These are phyloP conservation scores for Bombus pyrosoma DNA, from an alignment of 1,140 invertebrate species.

Conservation along the genomic window DNA sequence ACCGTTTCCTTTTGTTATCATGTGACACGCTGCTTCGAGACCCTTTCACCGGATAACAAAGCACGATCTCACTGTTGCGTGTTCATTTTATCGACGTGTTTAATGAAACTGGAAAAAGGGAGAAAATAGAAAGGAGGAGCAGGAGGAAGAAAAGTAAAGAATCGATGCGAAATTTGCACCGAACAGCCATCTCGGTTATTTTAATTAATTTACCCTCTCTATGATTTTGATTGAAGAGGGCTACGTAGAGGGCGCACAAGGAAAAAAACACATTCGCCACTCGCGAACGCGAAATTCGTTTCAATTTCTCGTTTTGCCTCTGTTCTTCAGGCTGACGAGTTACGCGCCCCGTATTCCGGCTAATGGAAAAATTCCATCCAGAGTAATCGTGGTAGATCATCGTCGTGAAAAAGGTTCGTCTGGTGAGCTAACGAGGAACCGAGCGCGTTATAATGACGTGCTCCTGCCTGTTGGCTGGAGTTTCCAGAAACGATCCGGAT, in stretches of 20 bases:
- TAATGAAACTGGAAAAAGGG: not conserved
- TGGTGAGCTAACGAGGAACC: constrained; percentile 58
- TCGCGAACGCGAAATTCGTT: constrained; percentile 14
- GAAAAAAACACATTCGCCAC: not conserved
- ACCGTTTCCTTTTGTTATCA: constrained; percentile 59
- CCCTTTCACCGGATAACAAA: constrained; percentile 51
- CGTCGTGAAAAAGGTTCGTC: constrained; percentile 46
- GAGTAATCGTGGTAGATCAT: constrained; percentile 46
- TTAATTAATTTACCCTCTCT: constrained; percentile 26
- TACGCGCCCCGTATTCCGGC: constrained; percentile 6
- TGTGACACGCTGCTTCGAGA: constrained; percentile 25
- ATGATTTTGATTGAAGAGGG: not conserved
- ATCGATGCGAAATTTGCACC: constrained; percentile 4
- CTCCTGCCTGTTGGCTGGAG: constrained; percentile 42
- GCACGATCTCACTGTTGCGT: constrained; percentile 31
- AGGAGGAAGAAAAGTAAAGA: not conserved
- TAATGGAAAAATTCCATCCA: constrained; percentile 53
- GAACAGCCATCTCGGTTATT: constrained; percentile 22
- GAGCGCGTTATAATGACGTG: constrained; percentile 65
- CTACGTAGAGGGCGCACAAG: no score
- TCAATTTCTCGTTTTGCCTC: constrained; percentile 16
- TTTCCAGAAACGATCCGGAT: constrained; percentile 20
- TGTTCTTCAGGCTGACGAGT: not conserved
- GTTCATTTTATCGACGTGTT: constrained; percentile 39
- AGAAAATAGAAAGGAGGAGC: not conserved